Base-by-base conservation (phyloP, 2,113 vertebrate genomes). In the Tauraco erythrolophus region DNA sequence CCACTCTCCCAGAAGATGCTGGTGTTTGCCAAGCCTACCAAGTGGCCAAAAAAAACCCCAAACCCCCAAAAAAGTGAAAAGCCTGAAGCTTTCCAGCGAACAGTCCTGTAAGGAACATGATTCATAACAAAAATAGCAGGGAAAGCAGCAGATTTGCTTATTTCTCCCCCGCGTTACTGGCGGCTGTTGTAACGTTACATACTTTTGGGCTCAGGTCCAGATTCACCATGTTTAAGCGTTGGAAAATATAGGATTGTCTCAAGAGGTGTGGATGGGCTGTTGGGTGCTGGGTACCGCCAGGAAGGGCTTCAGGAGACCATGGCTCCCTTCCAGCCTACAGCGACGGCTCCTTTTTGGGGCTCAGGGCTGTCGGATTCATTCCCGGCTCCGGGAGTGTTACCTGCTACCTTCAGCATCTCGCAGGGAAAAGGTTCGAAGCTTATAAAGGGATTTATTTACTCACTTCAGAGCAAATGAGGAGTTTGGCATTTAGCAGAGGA, bases 161-260 rank as follows among this genome's bases (percentile, higher is more conserved):
- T 43, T 97, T 69, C 33, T 51, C 33, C 68, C 64, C 48, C 19
- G 0, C 1, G 1, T 76, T 74, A 21, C 68, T 81, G 78, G 92
- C 61, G 88, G 13, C 4, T 70, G 91, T 70, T 78, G 62, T 80
- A 84, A 91, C 25, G 11, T 86, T 71, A 43, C 64, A 57, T 68
- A 24, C n/a, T 88, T 80, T 88, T 24, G 69, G 94, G 76, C 81
- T 72, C 16, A 19, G 19, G 39, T 88, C 92, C 97, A 96, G 88
- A 31, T 96, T 77, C 76, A 48, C 88, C 77, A 82, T 45, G 58
- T 85, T 77, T 85, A 90, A 95, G 78, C 10, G 57, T 88, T 83
- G 81, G 92, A 97, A 98, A 97, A 94, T 23, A 39, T 13, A 75
- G 91, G 84, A 65, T 94, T 92, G 95, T 96, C 84, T 91, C 68